Evolutionary conservation across 1,140 invertebrate species (phyloP), one percentile per base, ranked within the genome.

Genomic region (Calycopis cecrops): DNA sequence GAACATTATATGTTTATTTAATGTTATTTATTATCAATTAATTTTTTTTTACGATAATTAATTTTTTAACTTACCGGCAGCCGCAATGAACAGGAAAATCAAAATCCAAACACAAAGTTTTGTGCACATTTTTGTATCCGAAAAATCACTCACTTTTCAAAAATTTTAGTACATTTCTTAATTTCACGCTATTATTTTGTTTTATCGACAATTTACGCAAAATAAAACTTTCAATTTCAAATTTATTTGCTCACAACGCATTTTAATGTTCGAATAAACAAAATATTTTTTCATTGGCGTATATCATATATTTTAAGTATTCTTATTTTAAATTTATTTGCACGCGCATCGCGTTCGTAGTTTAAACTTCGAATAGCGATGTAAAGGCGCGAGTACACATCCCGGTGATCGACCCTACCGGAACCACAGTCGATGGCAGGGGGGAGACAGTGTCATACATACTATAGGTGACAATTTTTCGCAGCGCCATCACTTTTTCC

Each of bases 351-450:
- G 62, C 62, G 62, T 55, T 57, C 67, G 67, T 69, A 67, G 65
- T 54, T 66, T 56, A 70, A 71, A 60, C 71, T 73, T 62, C 55
- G n/a, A n/a, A n/a, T n/a, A n/a, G n/a, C n/a, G n/a, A n/a, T n/a
- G n/a, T n/a, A n/a, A n/a, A n/a, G n/a, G 64, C 58, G 64, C 67
- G 74, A 59, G 67, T 67, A 74, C 72, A 79, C 76, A 63, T 63
- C 42, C 59, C 76, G 71, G 82, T 85, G 79, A 85, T 83, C 82
- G 83, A 84, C 80, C 83, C 83, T 74, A 86, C 83, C 83, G 83
- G 83, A 86, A 84, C 79, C 78, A 86, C 83, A 84, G 59, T 84
- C 73, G 73, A 73, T 81, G n/a, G n/a, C n/a, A n/a, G n/a, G n/a
- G n/a, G n/a, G n/a, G n/a, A n/a, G n/a, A n/a, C n/a, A n/a, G n/a